Evolutionary conservation across 2,113 vertebrate species (phyloP).

Genomic region (Guaruba guarouba): DNA sequence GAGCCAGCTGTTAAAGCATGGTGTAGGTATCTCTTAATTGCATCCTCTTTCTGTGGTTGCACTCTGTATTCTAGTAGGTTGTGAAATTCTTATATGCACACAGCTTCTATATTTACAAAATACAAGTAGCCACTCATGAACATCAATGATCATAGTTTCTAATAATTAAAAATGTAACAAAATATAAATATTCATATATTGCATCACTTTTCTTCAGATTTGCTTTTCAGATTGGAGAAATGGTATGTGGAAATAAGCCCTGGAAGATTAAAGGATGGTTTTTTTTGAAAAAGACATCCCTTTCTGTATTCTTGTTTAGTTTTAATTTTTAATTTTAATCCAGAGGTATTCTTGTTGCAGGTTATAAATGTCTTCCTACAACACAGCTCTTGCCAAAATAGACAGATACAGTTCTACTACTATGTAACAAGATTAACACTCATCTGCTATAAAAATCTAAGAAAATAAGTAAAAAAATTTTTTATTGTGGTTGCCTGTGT

Average conservation of each 20-base stretch:
- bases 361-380: background rate
- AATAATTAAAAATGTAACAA: background rate
- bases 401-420: background rate
- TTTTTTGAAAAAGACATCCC: background rate
- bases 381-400: background rate
- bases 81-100: background rate
- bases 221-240: background rate
- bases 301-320: background rate
- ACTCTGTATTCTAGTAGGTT: background rate
- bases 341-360: background rate
- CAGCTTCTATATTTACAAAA: background rate
- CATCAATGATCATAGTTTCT: background rate
- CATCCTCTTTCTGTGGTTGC: background rate
- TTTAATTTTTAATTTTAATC: background rate
- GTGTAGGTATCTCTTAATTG: background rate
- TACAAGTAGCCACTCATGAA: background rate
- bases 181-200: background rate
- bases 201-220: background rate
- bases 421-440: background rate
- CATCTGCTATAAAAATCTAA: background rate
- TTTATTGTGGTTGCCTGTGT: background rate
- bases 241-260: background rate
- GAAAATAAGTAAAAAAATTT: background rate
- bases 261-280: accelerated
- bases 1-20: background rate